phyloP scores from a whole-genome alignment of 2,888 invertebrate species.

The Perizoma flavofasciatum region DNA sequence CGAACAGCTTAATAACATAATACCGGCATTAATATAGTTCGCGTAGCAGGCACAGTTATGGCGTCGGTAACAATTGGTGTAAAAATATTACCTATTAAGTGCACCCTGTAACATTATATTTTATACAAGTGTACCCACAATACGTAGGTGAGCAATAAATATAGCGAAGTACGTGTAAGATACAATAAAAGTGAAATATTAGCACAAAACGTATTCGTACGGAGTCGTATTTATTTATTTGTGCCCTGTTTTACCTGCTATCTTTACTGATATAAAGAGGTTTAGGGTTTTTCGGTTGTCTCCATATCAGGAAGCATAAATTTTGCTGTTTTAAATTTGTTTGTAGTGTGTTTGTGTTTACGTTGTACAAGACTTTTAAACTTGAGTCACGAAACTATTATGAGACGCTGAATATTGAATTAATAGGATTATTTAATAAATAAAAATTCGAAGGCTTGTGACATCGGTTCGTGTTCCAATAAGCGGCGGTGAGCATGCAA shows the following conservation, averaged over 20 bases:
- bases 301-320: conserved; percentile 45
- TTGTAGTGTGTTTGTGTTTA: conserved; percentile 28
- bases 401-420: neutral
- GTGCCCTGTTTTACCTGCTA: conserved; percentile 55
- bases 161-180: conserved; percentile 79
- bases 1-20: conserved; percentile 41
- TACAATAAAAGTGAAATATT: conserved; percentile 83
- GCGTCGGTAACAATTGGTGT: conserved; percentile 54
- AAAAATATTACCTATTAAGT: conserved; percentile 65
- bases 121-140: conserved; percentile 72
- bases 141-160: conserved; percentile 78
- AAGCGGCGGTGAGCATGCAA: too few relatives aligned
- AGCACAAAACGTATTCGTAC: conserved; percentile 74
- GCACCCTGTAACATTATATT: conserved; percentile 71
- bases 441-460: too few relatives aligned
- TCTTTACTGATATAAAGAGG: conserved; percentile 58
- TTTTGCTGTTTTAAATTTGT: conserved; percentile 45
- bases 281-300: conserved; percentile 56
- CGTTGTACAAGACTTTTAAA: conserved; percentile 16
- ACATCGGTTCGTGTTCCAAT: too few relatives aligned
- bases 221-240: conserved; percentile 66
- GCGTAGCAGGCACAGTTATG: conserved; percentile 37
- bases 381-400: conserved; percentile 4
- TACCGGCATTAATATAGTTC: conserved; percentile 41
- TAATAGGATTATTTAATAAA: too few relatives aligned